phyloP scores from a whole-genome alignment of 1,140 invertebrate genomes.

The Platyscapa corneri region DNA sequence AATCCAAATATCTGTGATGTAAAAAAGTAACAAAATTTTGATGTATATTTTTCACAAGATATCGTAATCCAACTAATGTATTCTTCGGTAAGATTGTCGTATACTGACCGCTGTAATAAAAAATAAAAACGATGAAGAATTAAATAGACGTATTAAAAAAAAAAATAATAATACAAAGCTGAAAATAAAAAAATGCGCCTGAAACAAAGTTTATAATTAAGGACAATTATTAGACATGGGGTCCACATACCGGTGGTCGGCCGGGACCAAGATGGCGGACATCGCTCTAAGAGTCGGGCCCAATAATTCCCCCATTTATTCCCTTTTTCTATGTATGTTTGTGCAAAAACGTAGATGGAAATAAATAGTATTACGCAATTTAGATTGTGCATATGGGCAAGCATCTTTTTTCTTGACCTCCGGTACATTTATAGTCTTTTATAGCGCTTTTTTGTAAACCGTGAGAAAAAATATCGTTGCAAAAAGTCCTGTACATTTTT shows the following conservation, averaged over 20 bases:
- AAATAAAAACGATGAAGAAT: constrained; percentile 42
- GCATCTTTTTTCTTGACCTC: not conserved
- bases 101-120: constrained; percentile 68
- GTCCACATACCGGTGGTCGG: constrained; percentile 67
- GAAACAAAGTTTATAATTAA: constrained; percentile 58
- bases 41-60: constrained; percentile 76
- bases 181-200: constrained; percentile 34
- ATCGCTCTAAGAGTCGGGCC: constrained; percentile 62
- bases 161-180: constrained; percentile 34
- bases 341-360: constrained; percentile 1
- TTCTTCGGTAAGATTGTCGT: constrained; percentile 71
- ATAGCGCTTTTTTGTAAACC: not conserved
- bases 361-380: constrained; percentile 7
- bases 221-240: constrained; percentile 58
- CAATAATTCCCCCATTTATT: constrained; percentile 66
- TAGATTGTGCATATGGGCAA: not conserved
- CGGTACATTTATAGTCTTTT: constrained; percentile 6
- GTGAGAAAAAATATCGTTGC: not conserved
- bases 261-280: constrained; percentile 72
- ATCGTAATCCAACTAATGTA: constrained; percentile 74
- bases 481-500: constrained; percentile 18
- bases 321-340: constrained; percentile 49
- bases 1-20: constrained; percentile 76
- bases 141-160: constrained; percentile 25
- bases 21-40: constrained; percentile 76